Percentiles rank a stretch among this genome's conserved stretches.
phyloP scores from a whole-genome alignment of 2,797 vertebrate species.

The Ceyx erithaca region DNA sequence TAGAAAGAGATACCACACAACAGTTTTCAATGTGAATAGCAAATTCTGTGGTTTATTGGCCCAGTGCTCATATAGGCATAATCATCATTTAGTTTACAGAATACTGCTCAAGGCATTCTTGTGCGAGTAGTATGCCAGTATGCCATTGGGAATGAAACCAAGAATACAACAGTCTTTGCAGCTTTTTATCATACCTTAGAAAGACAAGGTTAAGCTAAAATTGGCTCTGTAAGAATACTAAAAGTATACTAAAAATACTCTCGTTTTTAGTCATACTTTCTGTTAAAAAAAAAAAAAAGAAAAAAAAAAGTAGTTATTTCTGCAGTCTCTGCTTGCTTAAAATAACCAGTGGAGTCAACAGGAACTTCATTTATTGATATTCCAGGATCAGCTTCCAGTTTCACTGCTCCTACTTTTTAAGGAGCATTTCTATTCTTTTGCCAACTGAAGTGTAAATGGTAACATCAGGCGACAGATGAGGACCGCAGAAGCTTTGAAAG shows the following conservation, averaged over 20 bases:
- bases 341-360: conserved; percentile 15
- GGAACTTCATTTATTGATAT: conserved; percentile 1
- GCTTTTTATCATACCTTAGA: neutral
- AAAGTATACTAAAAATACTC: conserved; percentile 28
- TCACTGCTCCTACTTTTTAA: neutral
- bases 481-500: neutral
- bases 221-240: conserved; percentile 21
- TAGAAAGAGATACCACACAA: neutral
- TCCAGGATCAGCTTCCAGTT: neutral
- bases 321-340: neutral
- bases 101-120: conserved; percentile 17
- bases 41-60: conserved; percentile 16
- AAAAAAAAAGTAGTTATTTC: neutral
- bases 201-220: conserved; percentile 46
- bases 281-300: neutral
- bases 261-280: neutral
- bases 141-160: conserved; percentile 34
- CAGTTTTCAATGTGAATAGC: conserved; percentile 16
- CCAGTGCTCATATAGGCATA: neutral
- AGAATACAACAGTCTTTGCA: conserved; percentile 17
- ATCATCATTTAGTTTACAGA: conserved; percentile 46
- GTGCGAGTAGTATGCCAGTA: conserved; percentile 13
- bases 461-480: neutral
- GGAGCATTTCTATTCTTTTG: conserved; percentile 12
- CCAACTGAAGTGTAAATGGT: neutral